Evolutionary conservation across 2,888 invertebrate species (phyloP), one percentile per base, ranked within the genome.

Genomic region (Athalia circularis): DNA sequence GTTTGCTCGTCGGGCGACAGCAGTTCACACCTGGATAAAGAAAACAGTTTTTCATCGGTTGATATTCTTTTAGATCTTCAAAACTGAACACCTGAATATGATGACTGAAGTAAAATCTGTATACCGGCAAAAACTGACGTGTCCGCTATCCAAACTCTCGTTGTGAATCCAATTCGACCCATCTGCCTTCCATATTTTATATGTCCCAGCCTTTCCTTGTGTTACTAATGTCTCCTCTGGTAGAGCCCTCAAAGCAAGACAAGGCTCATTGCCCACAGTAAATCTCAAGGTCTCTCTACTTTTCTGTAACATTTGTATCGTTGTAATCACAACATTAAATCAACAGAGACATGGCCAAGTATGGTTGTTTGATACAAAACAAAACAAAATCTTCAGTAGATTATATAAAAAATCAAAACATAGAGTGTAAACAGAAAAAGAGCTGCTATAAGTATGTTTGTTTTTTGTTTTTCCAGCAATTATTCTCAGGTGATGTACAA

Each of bases 151-250:
- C 78, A 94, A 92, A 5, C 91, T 91, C 80, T 92, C 92, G 54
- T 92, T 90, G 80, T 93, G 91, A 13, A 80, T 82, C 89, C 90
- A 90, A 79, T 92, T 91, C 80, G 95, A 95, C 78, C 94, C 93
- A 68, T 84, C 82, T 92, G 91, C 82, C 65, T 92, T 91, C 93
- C 95, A 95, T 81, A 94, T 90, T 90, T 95, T 95, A 64, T 94
- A 92, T 74, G 91, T 90, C 81, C 95, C 96, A 80, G 93, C 94
- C 89, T 96, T 96, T 88, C 95, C 94, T 90, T 96, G 96, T 7
- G 95, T 94, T 82, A 95, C 92, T 81, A 96, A 92, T 82, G 93
- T 92, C 81, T 92, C 92, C 77, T 88, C 84, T 9, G 91, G 91
- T 4, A 94, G 92, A 85, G 93, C 93, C 84, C 93, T 92, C 82